Conservation (phyloP, 2,113 vertebrate genomes). For the Conger conger region DNA sequence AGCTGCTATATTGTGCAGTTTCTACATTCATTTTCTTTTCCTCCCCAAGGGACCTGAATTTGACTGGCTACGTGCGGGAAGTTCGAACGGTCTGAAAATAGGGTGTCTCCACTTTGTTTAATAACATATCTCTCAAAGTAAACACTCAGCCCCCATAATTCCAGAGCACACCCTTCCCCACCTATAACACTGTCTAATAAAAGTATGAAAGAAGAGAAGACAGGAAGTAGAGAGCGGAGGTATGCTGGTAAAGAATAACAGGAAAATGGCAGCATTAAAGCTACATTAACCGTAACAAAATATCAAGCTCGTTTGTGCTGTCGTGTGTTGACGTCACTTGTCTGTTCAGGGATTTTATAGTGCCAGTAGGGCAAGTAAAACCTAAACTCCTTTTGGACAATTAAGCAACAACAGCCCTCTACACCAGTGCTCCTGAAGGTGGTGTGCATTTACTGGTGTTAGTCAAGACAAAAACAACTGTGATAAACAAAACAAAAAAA, state of each 20-base stretch:
- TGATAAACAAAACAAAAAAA: too few relatives aligned
- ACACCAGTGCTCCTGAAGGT: too few relatives aligned
- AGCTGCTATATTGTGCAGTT: background rate
- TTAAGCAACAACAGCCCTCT: too few relatives aligned
- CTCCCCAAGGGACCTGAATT: background rate
- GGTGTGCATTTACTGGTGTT: too few relatives aligned
- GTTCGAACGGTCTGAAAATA: background rate
- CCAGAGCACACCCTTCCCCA: background rate
- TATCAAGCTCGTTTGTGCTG: background rate
- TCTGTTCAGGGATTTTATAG: background rate
- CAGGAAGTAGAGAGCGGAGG: background rate
- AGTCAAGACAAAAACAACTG: too few relatives aligned
- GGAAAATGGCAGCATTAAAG: background rate
- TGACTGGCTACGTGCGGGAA: background rate
- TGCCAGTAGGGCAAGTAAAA: background rate
- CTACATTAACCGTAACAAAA: background rate
- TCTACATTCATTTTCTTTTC: background rate
- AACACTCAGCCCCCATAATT: background rate
- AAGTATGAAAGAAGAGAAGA: background rate
- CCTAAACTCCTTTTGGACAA: background rate
- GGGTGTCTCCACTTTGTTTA: background rate
- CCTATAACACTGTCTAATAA: background rate
- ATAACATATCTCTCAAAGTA: background rate
- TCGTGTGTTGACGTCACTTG: background rate
- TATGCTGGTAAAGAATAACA: background rate